These are phyloP conservation scores for Cliona cf. orientalis DNA, from an alignment of 37 sponge, comb jelly and placozoan species.

Conservation along the genomic window DNA sequence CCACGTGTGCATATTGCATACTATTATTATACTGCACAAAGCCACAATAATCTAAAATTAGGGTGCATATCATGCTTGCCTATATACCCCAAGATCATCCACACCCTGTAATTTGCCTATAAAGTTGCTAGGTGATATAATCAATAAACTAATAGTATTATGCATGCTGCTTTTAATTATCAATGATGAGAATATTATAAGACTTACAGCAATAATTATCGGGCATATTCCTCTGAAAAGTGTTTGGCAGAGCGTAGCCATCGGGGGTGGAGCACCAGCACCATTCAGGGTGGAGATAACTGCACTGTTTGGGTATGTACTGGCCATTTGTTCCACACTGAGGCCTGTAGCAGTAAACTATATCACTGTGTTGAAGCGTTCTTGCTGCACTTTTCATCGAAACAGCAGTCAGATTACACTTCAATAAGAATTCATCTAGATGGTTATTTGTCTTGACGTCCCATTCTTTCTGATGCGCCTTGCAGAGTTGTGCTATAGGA, in stretches of 20 bases:
- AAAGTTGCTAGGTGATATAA: too few relatives aligned
- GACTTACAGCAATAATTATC: slow-evolving; percentile 37
- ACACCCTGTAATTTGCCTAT: too few relatives aligned
- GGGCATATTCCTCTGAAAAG: neutral
- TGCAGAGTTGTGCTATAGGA: neutral
- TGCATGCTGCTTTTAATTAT: too few relatives aligned
- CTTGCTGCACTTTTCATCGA: neutral
- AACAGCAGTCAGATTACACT: neutral
- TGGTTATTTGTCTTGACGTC: neutral
- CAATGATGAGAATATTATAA: neutral
- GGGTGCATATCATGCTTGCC: too few relatives aligned
- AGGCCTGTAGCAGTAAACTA: slow-evolving; percentile 26
- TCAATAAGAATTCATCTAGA: neutral
- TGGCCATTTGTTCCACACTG: slow-evolving; percentile 11
- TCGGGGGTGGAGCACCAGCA: slow-evolving; percentile 66
- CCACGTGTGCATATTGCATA: too few relatives aligned
- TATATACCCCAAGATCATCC: too few relatives aligned
- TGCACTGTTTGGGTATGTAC: slow-evolving; percentile 5
- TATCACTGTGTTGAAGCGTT: neutral
- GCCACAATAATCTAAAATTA: too few relatives aligned
- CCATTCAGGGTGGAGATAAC: neutral
- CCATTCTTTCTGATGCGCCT: slow-evolving; percentile 1
- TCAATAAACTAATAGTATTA: too few relatives aligned
- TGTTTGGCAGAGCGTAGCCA: slow-evolving; percentile 11
- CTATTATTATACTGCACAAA: too few relatives aligned